A percentile compares a stretch with the other conserved stretches of the same genome.
phyloP scores from a whole-genome alignment of 2,888 invertebrate species.

The Argyresthia goedartella region DNA sequence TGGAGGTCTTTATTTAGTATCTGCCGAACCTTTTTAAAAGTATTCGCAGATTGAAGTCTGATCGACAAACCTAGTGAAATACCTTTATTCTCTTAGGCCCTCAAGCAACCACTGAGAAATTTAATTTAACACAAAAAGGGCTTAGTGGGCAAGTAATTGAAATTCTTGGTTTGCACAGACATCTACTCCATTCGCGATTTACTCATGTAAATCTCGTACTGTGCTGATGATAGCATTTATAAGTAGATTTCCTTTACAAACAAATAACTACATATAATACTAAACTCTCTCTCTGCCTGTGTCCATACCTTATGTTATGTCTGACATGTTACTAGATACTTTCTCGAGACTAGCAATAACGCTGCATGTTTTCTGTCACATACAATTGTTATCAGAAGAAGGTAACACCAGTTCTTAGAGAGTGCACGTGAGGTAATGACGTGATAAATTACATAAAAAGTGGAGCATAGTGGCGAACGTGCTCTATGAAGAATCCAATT shows the following conservation, averaged over 20 bases:
- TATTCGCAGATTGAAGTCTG: background rate
- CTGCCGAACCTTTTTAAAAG: too few species aligned
- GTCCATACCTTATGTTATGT: too few species aligned
- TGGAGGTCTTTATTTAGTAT: too few species aligned
- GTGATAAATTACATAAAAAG: too few species aligned
- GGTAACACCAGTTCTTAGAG: constrained; percentile 33
- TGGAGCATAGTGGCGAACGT: constrained; percentile 22
- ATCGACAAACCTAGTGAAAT: background rate
- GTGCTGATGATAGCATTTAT: background rate
- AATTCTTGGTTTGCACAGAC: background rate
- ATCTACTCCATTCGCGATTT: background rate
- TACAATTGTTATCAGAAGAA: background rate
- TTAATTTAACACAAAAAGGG: background rate
- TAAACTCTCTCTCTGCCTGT: too few species aligned
- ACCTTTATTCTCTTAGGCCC: background rate
- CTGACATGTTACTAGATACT: too few species aligned
- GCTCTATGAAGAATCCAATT: constrained; percentile 53
- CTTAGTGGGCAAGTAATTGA: constrained; percentile 1
- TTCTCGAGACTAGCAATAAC: too few species aligned
- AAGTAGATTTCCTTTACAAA: background rate
- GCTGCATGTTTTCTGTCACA: too few species aligned
- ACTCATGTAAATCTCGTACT: background rate
- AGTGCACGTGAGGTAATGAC: constrained; percentile 8
- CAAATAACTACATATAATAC: too few species aligned
- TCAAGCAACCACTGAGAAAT: background rate